Evolutionary conservation across 2,888 invertebrate genomes (phyloP).

Genomic region (Brenthis ino): DNA sequence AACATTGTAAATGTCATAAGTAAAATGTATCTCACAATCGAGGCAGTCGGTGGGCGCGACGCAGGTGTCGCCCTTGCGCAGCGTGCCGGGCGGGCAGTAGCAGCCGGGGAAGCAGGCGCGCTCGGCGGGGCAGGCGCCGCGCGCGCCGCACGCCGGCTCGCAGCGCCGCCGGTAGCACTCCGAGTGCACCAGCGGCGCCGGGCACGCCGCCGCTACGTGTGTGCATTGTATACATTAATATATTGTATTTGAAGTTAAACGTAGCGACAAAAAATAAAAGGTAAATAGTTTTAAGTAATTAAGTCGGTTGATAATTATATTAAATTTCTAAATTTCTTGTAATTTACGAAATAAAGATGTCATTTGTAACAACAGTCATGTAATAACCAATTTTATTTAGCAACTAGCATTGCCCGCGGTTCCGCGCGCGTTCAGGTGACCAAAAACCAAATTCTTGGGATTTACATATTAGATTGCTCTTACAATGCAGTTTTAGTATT

Average conservation of each 20-base stretch:
- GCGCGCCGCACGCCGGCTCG: constrained; percentile 86
- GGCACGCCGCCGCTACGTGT: constrained; percentile 85
- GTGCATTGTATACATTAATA: not conserved
- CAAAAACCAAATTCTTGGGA: too few species aligned
- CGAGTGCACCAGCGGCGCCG: constrained; percentile 88
- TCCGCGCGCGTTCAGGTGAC: too few species aligned
- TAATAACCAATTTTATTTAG: not conserved
- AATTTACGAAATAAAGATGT: too few species aligned
- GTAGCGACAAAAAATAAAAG: too few species aligned
- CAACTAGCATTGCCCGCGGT: too few species aligned
- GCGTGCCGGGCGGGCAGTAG: constrained; percentile 89
- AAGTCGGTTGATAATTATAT: too few species aligned
- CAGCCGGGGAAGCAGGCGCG: constrained; percentile 91
- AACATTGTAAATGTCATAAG: too few species aligned
- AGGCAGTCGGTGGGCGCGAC: constrained; percentile 87
- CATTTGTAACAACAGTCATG: too few species aligned
- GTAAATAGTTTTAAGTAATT: not conserved
- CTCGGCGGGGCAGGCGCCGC: constrained; percentile 72
- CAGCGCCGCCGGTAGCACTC: constrained; percentile 91
- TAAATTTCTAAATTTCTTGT: too few species aligned
- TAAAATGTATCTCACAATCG: constrained; percentile 82
- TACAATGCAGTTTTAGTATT: too few species aligned
- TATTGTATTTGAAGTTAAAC: too few species aligned
- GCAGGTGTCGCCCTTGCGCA: constrained; percentile 85
- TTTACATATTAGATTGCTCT: too few species aligned